Percentiles rank a stretch among this genome's conserved stretches.
Evolutionary conservation across 2,113 vertebrate species (phyloP).

Genomic region (Cavia porcellus): DNA sequence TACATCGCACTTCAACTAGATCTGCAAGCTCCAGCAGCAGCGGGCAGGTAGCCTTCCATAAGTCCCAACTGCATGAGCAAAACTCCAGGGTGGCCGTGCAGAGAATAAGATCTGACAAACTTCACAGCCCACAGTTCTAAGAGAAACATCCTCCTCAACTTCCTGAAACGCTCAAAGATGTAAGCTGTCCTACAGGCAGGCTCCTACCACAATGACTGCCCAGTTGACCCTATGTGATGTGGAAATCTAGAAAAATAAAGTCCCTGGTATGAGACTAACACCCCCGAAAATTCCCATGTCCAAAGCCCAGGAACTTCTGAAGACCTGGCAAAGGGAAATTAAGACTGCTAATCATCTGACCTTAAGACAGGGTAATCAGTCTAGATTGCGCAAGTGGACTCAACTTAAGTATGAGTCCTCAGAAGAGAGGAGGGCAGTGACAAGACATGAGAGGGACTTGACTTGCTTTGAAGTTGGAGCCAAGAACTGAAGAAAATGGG

Average conservation of each 20-base stretch:
- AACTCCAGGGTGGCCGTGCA: neutral
- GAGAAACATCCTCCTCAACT: slow-evolving; percentile 53
- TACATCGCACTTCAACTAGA: neutral
- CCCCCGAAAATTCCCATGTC: neutral
- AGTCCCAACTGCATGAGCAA: slow-evolving; percentile 5
- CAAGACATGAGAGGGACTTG: neutral
- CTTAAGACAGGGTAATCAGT: neutral
- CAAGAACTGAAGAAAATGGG: neutral
- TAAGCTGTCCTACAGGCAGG: neutral
- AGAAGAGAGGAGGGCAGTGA: neutral
- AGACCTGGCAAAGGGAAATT: slow-evolving; percentile 23
- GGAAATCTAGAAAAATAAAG: slow-evolving; percentile 34
- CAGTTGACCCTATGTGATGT: neutral
- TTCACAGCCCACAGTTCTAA: neutral
- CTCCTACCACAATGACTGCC: neutral
- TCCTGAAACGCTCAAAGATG: slow-evolving; percentile 67
- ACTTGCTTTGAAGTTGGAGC: neutral
- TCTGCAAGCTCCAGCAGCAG: neutral
- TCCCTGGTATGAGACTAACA: neutral
- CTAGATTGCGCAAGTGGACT: neutral
- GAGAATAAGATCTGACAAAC: slow-evolving; percentile 10
- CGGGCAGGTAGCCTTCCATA: neutral
- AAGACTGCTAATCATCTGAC: slow-evolving; percentile 20
- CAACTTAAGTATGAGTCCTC: neutral
- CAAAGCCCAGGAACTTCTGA: neutral